Evolutionary conservation across 2,113 vertebrate genomes (phyloP).

Genomic region (Gallinago media): DNA sequence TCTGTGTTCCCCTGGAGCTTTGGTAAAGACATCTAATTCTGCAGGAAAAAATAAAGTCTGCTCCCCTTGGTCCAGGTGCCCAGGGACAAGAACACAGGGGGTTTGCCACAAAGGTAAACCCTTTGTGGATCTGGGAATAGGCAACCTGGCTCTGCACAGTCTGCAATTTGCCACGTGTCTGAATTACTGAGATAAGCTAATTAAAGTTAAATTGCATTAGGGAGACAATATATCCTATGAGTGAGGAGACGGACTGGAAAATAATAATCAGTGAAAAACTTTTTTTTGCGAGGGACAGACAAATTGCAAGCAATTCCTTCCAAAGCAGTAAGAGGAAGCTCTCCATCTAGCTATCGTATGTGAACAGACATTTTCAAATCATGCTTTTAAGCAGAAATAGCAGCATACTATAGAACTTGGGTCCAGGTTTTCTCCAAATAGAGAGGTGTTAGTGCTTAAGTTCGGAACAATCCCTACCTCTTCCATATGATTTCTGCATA

Average conservation of each 20-base stretch:
- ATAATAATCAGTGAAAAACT: background rate
- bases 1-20: no score
- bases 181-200: background rate
- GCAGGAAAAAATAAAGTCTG: background rate
- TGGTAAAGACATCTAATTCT: background rate
- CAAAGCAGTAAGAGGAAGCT: background rate
- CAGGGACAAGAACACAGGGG: background rate
- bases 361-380: background rate
- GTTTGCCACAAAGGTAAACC: background rate
- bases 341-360: background rate
- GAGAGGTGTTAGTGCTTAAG: background rate
- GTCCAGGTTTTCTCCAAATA: background rate
- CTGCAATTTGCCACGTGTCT: background rate
- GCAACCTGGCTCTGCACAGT: background rate
- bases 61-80: rapidly evolving
- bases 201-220: background rate
- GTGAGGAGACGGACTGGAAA: background rate
- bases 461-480: background rate
- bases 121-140: background rate
- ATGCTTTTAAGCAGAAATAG: background rate
- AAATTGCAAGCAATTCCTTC: background rate
- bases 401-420: background rate
- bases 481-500: background rate
- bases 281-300: background rate
- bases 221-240: background rate